A percentile compares a stretch with the other conserved stretches of the same genome.
phyloP scores from a whole-genome alignment of 2,888 invertebrate species.

The Lasioglossum pauxillum region DNA sequence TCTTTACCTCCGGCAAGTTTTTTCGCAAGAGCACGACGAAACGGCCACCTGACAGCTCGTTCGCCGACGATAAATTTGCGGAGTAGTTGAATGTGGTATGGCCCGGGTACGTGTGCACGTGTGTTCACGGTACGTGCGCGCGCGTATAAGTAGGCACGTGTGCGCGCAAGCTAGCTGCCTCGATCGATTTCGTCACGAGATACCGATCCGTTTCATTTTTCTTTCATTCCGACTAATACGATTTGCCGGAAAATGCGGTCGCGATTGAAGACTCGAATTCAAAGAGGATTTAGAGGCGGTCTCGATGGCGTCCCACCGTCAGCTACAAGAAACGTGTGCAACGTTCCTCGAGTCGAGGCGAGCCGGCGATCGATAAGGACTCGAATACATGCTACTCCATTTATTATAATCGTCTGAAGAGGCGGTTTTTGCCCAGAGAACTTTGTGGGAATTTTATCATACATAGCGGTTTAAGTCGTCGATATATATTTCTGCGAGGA shows the following conservation, averaged over 20 bases:
- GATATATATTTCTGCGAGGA: no score
- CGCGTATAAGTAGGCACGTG: no score
- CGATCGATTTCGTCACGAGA: not conserved
- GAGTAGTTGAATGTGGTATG: no score
- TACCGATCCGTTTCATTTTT: not conserved
- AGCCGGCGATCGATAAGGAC: not conserved
- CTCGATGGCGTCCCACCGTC: not conserved
- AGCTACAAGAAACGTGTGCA: not conserved
- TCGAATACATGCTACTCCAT: not conserved
- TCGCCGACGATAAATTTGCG: not conserved
- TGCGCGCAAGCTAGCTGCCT: no score
- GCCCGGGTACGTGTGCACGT: not conserved
- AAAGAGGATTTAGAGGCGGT: not conserved
- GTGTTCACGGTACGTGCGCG: not conserved
- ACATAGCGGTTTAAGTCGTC: no score
- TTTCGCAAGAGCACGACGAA: not conserved
- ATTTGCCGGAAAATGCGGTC: not conserved
- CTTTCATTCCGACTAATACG: not conserved
- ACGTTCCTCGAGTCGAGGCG: not conserved
- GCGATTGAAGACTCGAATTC: constrained; percentile 20
- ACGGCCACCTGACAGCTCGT: constrained; percentile 1
- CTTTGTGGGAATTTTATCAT: not conserved
- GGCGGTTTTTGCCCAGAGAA: not conserved
- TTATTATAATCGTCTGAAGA: not conserved
- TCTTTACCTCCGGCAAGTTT: constrained; percentile 22